These are phyloP conservation scores for Umimayanthus kanabou DNA, from an alignment of 92 coral and sea anemone species.

Conservation along the genomic window DNA sequence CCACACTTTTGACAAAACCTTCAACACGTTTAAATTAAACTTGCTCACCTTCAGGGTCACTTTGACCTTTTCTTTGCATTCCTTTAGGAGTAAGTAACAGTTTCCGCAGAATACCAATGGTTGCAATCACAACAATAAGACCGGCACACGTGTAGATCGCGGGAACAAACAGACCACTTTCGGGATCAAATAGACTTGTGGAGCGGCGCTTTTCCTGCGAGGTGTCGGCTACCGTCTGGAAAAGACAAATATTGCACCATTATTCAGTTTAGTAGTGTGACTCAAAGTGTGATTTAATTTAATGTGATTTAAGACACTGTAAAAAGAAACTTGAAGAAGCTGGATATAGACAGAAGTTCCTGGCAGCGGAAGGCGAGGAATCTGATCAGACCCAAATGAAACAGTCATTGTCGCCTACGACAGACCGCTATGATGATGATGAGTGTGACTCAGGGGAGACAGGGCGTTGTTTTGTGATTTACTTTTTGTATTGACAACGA, in stretches of 20 bases:
- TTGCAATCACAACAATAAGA: slow-evolving; percentile 7
- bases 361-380: too few species aligned
- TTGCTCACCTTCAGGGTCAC: neutral
- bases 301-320: too few species aligned
- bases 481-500: too few species aligned
- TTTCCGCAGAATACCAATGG: neutral
- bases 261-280: too few species aligned
- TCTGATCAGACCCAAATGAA: too few species aligned
- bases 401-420: too few species aligned
- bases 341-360: too few species aligned
- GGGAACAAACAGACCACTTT: neutral
- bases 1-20: neutral
- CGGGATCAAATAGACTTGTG: neutral
- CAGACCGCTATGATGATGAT: too few species aligned
- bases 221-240: slow-evolving; percentile 13
- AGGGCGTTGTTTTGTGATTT: neutral
- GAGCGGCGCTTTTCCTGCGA: slow-evolving; percentile 2
- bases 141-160: neutral
- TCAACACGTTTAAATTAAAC: neutral
- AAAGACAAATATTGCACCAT: neutral
- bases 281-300: too few species aligned
- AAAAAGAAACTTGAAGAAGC: too few species aligned
- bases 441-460: too few species aligned
- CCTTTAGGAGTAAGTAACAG: neutral
- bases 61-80: neutral